Conservation (phyloP, 1,140 invertebrate species). For the Nephotettix cincticeps region DNA sequence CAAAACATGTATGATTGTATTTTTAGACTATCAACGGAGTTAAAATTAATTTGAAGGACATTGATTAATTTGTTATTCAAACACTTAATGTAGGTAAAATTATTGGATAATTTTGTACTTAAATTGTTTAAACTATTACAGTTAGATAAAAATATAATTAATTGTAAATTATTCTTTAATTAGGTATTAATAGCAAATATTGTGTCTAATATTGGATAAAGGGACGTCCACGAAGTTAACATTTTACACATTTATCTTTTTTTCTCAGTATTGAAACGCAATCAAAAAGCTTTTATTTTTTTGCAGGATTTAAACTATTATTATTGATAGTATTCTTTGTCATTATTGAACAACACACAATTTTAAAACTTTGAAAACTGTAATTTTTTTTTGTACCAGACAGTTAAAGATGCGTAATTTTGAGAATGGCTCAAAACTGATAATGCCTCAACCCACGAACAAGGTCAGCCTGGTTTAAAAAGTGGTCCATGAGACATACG, state of each 20-base stretch:
- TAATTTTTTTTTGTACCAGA: neutral
- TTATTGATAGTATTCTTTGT: neutral
- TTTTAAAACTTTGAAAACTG: neutral
- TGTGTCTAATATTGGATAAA: slow-evolving; percentile 4
- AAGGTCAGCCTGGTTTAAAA: too few relatives aligned
- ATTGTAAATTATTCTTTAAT: neutral
- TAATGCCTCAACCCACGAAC: too few relatives aligned
- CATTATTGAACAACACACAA: neutral
- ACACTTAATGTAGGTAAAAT: neutral
- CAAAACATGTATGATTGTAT: slow-evolving; percentile 1
- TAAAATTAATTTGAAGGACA: slow-evolving; percentile 3
- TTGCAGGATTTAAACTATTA: neutral
- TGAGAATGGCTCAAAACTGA: slow-evolving; percentile 9
- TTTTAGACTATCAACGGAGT: slow-evolving; percentile 6
- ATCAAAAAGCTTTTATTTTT: neutral
- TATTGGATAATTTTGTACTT: neutral
- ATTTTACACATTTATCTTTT: neutral
- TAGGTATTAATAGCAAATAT: slow-evolving; percentile 6
- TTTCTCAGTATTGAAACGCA: neutral
- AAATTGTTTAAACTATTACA: neutral
- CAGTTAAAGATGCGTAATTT: slow-evolving; percentile 4
- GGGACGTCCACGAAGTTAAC: slow-evolving; percentile 4
- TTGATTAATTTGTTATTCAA: slow-evolving; percentile 12
- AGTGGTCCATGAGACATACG: too few relatives aligned
- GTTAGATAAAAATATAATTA: neutral